Evolutionary conservation across 2,888 invertebrate species (phyloP).

Genomic region (Sminthurinus aureus): DNA sequence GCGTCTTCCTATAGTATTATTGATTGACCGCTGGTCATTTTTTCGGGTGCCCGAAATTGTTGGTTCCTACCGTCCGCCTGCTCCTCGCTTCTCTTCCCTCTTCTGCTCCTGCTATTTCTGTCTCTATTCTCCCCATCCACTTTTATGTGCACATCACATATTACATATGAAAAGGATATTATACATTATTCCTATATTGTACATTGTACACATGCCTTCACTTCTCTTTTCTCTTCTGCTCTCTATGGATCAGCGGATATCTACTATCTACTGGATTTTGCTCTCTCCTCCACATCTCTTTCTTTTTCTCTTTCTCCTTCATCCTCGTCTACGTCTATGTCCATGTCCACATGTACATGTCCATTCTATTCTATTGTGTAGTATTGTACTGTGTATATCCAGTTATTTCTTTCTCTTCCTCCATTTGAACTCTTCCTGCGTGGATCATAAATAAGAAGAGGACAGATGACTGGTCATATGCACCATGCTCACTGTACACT

Average conservation of each 20-base stretch:
- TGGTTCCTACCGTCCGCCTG: slow-evolving; percentile 30
- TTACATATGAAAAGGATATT: no score
- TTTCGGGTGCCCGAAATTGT: slow-evolving; percentile 29
- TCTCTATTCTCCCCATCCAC: no score
- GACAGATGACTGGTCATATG: slow-evolving; percentile 40
- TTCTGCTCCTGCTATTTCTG: not conserved
- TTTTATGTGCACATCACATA: no score
- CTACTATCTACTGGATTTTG: not conserved
- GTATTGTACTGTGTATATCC: not conserved
- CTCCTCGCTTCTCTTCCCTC: not conserved
- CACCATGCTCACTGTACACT: no score
- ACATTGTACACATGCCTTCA: not conserved
- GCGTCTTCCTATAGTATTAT: slow-evolving; percentile 42
- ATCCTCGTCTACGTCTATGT: not conserved
- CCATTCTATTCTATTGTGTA: no score
- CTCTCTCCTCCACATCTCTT: not conserved
- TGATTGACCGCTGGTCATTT: slow-evolving; percentile 47
- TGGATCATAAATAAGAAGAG: slow-evolving; percentile 43
- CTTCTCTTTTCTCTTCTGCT: slow-evolving; percentile 14
- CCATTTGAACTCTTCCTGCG: slow-evolving; percentile 41
- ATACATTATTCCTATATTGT: not conserved
- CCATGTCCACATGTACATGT: no score
- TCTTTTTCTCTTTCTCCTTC: slow-evolving; percentile 4
- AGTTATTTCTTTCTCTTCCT: slow-evolving; percentile 27
- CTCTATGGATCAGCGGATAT: not conserved